Evolutionary conservation across 30 jellyfish, hydroid and myxozoan genomes (phyloP), one percentile per base, ranked within the genome.

Genomic region (Haliclystus octoradiatus): DNA sequence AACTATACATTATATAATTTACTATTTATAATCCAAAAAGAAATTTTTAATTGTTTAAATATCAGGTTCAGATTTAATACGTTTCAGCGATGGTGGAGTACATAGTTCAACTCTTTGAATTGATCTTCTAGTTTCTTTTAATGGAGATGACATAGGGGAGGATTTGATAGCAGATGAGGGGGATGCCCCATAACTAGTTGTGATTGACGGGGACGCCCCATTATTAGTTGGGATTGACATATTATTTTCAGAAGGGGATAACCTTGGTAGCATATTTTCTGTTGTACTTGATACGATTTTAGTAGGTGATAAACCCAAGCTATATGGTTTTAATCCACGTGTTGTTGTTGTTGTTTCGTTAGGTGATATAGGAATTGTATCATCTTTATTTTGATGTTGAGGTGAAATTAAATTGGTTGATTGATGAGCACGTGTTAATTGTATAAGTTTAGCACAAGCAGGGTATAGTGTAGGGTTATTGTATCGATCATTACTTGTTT

Each of bases 361-460:
- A 40, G 57, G 57, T 5, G 57, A 40, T 19, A 19, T 19, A 40
- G 57, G 9, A 40, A 5, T 19, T 5, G 57, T 5, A 19, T 40
- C 57, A 9, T 9, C 9, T 9, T 9, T 19, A 19, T 40, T 40
- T 19, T 40, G 14, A 40, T 19, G 14, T 19, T 40, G 9, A 9
- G 9, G 57, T 19, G 57, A 9, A 19, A 40, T 9, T 40, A 5
- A 19, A 9, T 19, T 40, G 9, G 14, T 19, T 19, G 57, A 40
- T 40, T 40, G 85, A 29, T 82, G 96, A 13, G 85, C 90, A 46
- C 78, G 78, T 53, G 94, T 79, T 75, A 87, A 49, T 49, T 87
- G 93, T 25, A 89, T 70, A 14, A 89, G 84, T 52, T 89, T 89
- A 29, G 98, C 94, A 61, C 95, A 89, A 29, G 98, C 98, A 1